A percentile compares a stretch with the other conserved stretches of the same genome.
These are phyloP conservation scores for Cephalopterus ornatus DNA, from an alignment of 2,113 vertebrate genomes.

Conservation along the genomic window DNA sequence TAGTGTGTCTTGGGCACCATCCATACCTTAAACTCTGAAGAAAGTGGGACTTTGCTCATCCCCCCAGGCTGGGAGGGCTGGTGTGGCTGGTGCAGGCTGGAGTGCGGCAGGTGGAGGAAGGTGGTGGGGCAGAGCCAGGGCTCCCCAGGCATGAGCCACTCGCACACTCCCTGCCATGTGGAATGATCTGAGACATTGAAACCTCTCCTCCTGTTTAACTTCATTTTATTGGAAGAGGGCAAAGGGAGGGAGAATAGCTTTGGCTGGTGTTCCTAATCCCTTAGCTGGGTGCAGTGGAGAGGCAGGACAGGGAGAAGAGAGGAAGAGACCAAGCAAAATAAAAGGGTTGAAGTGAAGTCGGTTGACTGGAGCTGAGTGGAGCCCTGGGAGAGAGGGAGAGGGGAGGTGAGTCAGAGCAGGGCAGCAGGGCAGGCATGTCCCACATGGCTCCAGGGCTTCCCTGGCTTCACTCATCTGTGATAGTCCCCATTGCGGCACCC, in stretches of 20 bases:
- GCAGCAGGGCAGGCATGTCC: not conserved
- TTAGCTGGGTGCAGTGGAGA: not conserved
- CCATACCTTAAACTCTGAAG: fast-evolving
- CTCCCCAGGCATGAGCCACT: fast-evolving
- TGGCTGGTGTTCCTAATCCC: not conserved
- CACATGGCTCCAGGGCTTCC: not conserved
- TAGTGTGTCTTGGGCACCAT: not conserved
- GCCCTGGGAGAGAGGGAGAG: not conserved
- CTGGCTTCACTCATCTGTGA: not conserved
- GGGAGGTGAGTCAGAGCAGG: not conserved
- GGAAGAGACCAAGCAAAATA: not conserved
- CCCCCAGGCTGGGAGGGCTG: not conserved
- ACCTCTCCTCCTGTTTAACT: not conserved
- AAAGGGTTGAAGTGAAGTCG: not conserved
- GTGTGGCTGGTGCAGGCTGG: not conserved
- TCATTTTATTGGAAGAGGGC: not conserved
- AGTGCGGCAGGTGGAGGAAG: not conserved
- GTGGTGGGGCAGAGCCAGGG: not conserved
- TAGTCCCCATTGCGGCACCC: not conserved
- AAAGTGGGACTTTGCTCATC: not conserved
- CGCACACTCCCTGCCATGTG: fast-evolving
- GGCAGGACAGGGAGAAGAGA: not conserved
- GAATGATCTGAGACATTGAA: not conserved
- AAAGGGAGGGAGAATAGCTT: not conserved
- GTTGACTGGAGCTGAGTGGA: not conserved